Evolutionary conservation across 2,113 vertebrate species (phyloP).

Genomic region (Entomyzon cyanotis): DNA sequence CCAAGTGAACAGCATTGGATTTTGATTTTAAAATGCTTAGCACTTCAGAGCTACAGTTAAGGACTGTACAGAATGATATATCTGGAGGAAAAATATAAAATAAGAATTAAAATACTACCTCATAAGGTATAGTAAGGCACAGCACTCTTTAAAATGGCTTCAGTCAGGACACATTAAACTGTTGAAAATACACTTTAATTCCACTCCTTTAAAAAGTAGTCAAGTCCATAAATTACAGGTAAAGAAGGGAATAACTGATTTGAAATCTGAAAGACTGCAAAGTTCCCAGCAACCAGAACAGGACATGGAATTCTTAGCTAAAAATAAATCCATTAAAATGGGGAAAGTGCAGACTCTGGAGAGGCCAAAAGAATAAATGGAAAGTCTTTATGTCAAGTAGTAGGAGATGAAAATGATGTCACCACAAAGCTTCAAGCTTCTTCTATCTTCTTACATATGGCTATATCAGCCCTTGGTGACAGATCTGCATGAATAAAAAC

Average conservation of each 20-base stretch:
- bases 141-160: not conserved
- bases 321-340: not conserved
- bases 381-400: not conserved
- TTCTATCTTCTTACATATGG: not conserved
- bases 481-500: not conserved
- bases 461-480: not conserved
- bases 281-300: not conserved
- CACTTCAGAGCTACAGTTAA: not conserved
- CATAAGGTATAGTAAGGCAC: not conserved
- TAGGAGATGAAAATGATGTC: not conserved
- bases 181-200: not conserved
- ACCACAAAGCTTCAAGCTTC: not conserved
- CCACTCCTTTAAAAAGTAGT: not conserved
- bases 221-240: constrained; percentile 10
- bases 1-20: not conserved
- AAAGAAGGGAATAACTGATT: not conserved
- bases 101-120: not conserved
- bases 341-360: not conserved
- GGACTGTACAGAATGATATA: not conserved
- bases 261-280: not conserved
- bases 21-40: not conserved
- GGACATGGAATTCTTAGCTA: not conserved
- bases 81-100: not conserved
- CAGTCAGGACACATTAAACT: not conserved
- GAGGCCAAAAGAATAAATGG: not conserved